Conservation (phyloP, 2,888 invertebrate species). For the Byasa hedistus region DNA sequence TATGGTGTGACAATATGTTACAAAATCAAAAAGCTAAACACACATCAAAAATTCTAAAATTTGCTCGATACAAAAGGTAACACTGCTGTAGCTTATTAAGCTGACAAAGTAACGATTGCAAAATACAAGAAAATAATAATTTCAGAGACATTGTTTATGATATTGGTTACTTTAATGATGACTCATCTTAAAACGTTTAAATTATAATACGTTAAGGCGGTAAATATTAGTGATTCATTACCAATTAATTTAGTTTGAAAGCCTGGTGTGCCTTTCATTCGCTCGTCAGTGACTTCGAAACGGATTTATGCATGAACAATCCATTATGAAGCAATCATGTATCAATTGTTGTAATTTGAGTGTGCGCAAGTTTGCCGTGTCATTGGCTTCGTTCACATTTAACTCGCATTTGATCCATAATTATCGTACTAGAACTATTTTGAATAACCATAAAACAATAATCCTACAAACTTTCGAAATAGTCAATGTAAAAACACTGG, state of each 20-base stretch:
- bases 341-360: constrained; percentile 29
- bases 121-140: neutral
- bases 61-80: no score
- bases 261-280: constrained; percentile 13
- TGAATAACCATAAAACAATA: neutral
- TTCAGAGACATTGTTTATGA: neutral
- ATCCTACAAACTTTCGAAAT: neutral
- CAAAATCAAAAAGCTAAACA: no score
- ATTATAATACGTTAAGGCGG: neutral
- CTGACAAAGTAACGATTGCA: no score
- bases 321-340: constrained; percentile 29
- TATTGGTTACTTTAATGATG: neutral
- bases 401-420: constrained; percentile 8
- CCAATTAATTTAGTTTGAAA: constrained; percentile 14
- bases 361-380: constrained; percentile 22
- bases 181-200: neutral
- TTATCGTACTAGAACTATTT: neutral
- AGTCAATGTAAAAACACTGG: neutral
- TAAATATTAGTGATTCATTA: constrained; percentile 18
- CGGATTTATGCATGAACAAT: constrained; percentile 24
- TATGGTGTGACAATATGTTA: no score
- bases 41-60: no score
- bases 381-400: constrained; percentile 23
- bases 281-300: constrained; percentile 4
- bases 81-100: no score